Conservation (phyloP, 2,797 vertebrate genomes). For the Dermochelys coriacea region DNA sequence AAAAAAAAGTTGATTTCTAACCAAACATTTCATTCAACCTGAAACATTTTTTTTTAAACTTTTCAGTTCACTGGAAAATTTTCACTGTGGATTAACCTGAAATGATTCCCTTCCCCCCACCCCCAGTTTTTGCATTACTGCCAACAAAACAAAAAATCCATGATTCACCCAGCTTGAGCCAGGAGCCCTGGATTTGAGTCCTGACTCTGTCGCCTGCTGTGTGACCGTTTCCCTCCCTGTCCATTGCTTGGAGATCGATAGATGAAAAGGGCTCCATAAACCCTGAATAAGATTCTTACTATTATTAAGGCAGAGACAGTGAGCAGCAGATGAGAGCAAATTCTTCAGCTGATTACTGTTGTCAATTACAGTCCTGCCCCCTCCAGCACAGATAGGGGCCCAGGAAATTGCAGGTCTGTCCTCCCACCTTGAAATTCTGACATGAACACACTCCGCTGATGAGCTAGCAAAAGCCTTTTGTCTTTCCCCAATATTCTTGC, state of each 20-base stretch:
- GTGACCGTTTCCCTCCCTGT: background rate
- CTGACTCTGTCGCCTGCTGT: background rate
- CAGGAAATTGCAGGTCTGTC: background rate
- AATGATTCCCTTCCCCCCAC: rapidly evolving
- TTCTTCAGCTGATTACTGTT: background rate
- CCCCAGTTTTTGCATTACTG: background rate
- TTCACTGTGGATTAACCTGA: background rate
- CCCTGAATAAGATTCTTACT: background rate
- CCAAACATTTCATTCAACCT: background rate
- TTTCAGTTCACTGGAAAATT: background rate
- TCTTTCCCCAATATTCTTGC: background rate
- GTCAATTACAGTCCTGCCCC: background rate
- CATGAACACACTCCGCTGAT: background rate
- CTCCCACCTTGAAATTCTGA: background rate
- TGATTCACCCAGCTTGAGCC: background rate
- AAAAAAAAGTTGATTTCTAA: background rate
- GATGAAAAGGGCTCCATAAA: background rate
- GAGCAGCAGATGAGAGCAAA: background rate
- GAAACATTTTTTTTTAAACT: background rate
- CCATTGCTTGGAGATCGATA: background rate
- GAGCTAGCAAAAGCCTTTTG: background rate
- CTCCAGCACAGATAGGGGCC: background rate
- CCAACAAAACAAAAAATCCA: background rate
- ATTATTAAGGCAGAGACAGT: background rate
- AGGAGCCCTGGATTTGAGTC: background rate